Percentiles rank a stretch among this genome's conserved stretches.
phyloP scores from a whole-genome alignment of 2,888 invertebrate species.

The Caenorhabditis panamensis region DNA sequence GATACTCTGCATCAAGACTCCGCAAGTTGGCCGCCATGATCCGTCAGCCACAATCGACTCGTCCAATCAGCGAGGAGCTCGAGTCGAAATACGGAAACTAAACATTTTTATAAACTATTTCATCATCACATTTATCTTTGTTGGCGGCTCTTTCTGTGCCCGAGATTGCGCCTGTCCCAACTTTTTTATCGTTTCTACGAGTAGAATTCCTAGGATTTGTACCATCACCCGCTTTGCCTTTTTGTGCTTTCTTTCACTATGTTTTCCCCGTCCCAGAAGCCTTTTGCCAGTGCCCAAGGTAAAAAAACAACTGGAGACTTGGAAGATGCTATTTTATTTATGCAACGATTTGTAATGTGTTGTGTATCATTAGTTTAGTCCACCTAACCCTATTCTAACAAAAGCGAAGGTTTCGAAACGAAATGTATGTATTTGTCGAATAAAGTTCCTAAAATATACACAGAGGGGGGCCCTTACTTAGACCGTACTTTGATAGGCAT shows the following conservation, averaged over 20 bases:
- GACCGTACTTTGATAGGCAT: not conserved
- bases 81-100: slow-evolving; percentile 53
- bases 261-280: not conserved
- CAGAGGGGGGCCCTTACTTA: no score
- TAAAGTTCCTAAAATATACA: slow-evolving; percentile 9
- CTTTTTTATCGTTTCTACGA: slow-evolving; percentile 53
- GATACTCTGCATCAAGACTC: slow-evolving; percentile 70
- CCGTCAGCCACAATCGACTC: slow-evolving; percentile 44
- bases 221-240: slow-evolving; percentile 19
- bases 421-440: slow-evolving; percentile 32
- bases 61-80: slow-evolving; percentile 48
- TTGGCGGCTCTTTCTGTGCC: slow-evolving; percentile 30
- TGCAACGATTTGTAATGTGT: slow-evolving; percentile 48
- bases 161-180: slow-evolving; percentile 19
- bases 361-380: slow-evolving; percentile 27
- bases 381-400: not conserved
- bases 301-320: not conserved
- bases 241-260: slow-evolving; percentile 41
- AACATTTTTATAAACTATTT: slow-evolving; percentile 11
- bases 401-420: not conserved
- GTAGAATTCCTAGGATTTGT: slow-evolving; percentile 34
- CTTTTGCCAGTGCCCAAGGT: slow-evolving; percentile 47
- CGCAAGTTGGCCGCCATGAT: slow-evolving; percentile 71
- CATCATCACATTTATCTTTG: not conserved
- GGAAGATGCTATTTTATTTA: slow-evolving; percentile 34